Conservation (phyloP, 2,797 vertebrate genomes). For the Glossophaga mutica region DNA sequence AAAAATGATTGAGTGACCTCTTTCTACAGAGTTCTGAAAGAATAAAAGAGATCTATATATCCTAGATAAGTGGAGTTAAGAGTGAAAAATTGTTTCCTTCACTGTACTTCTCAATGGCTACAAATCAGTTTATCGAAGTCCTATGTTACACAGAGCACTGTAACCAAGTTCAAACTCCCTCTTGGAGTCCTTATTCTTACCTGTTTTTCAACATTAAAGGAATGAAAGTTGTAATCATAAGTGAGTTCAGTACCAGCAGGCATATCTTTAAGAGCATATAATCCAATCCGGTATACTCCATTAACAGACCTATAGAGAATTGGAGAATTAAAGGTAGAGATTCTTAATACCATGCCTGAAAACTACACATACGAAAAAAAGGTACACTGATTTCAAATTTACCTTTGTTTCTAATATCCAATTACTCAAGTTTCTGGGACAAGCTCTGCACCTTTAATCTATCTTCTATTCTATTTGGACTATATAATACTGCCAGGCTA, state of each 20-base stretch:
- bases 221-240: slow-evolving; percentile 99
- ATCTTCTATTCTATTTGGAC: neutral
- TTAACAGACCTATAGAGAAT: slow-evolving; percentile 91
- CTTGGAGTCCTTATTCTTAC: slow-evolving; percentile 77
- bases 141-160: neutral
- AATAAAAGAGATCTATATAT: neutral
- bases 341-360: neutral
- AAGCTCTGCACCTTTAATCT: neutral
- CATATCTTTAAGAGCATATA: slow-evolving; percentile 96
- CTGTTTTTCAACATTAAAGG: slow-evolving; percentile 97
- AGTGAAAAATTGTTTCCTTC: neutral
- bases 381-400: neutral
- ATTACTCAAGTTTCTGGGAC: neutral
- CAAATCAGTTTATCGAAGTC: neutral
- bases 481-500: neutral
- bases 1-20: neutral
- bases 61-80: neutral
- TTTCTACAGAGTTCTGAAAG: neutral
- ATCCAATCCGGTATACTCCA: slow-evolving; percentile 95
- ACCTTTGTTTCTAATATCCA: neutral
- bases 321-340: neutral
- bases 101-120: neutral
- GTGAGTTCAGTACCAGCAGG: slow-evolving; percentile 93
- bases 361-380: neutral
- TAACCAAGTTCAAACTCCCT: neutral